Percentiles rank a stretch among this genome's conserved stretches.
Evolutionary conservation across 2,888 invertebrate species (phyloP).

Genomic region (Neocrepidodera transversa): DNA sequence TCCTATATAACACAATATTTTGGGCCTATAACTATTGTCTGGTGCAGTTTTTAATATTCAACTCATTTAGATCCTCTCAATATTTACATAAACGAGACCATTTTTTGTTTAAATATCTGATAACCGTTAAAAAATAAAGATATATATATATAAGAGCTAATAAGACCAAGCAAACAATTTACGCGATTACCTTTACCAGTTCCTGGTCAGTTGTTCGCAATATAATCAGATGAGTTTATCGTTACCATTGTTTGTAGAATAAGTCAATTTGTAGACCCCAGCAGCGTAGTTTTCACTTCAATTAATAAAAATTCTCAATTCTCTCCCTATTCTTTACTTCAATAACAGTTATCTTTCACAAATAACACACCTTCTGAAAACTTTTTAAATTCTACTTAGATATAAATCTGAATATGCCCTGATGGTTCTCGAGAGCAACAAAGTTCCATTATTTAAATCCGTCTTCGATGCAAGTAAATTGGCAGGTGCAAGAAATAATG

Average conservation of each 20-base stretch:
- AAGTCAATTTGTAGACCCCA: neutral
- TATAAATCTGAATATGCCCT: constrained; percentile 21
- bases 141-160: too few relatives aligned
- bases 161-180: too few relatives aligned
- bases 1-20: too few relatives aligned
- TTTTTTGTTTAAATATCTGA: too few relatives aligned
- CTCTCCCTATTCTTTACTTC: constrained; percentile 11
- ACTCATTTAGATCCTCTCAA: too few relatives aligned
- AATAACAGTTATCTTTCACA: constrained; percentile 2
- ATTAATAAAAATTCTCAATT: constrained; percentile 8
- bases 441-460: constrained; percentile 25
- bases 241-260: neutral
- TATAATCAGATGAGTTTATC: too few relatives aligned
- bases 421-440: constrained; percentile 5
- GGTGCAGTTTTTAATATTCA: too few relatives aligned
- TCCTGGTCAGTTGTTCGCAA: too few relatives aligned
- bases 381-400: constrained; percentile 6
- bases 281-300: constrained; percentile 7
- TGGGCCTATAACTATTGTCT: too few relatives aligned
- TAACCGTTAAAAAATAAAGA: too few relatives aligned
- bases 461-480: constrained; percentile 29
- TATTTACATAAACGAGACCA: too few relatives aligned
- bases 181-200: too few relatives aligned
- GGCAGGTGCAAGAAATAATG: constrained; percentile 35
- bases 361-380: constrained; percentile 2